Conservation (phyloP, 2,797 vertebrate species). For the Manis pentadactyla region DNA sequence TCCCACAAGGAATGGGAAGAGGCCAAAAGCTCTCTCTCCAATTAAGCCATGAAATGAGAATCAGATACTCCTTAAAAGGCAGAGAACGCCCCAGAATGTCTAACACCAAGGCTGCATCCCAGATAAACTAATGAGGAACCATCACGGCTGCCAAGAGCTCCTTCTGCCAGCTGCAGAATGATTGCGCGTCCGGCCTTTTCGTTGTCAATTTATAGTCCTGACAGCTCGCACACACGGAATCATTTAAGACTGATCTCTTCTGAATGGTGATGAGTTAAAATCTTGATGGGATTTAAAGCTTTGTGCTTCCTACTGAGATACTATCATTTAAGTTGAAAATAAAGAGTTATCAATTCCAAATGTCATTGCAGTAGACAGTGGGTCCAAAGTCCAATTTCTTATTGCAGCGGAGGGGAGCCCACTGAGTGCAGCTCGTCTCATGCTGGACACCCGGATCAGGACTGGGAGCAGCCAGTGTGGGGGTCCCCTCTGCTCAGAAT, state of each 20-base stretch:
- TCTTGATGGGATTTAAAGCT: constrained; percentile 39
- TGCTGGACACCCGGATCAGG: background rate
- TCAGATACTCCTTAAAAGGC: background rate
- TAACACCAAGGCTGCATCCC: background rate
- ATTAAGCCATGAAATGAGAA: background rate
- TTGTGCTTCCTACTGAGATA: background rate
- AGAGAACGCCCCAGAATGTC: background rate
- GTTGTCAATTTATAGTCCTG: background rate
- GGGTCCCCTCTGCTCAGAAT: background rate
- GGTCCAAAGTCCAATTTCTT: constrained; percentile 15
- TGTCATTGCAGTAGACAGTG: background rate
- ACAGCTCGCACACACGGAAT: background rate
- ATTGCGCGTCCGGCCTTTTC: accelerated
- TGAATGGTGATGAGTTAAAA: constrained; percentile 19
- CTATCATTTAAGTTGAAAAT: constrained; percentile 16
- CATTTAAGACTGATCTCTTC: background rate
- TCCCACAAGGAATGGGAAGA: background rate
- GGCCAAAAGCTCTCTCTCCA: background rate
- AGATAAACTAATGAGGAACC: background rate
- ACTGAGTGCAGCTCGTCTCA: accelerated
- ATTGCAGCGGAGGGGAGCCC: background rate
- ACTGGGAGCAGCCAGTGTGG: accelerated
- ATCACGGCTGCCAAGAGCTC: background rate
- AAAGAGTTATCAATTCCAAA: constrained; percentile 42
- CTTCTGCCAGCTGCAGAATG: background rate